These are phyloP conservation scores for Acrobasis suavella DNA, from an alignment of 2,888 invertebrate species.

Conservation along the genomic window DNA sequence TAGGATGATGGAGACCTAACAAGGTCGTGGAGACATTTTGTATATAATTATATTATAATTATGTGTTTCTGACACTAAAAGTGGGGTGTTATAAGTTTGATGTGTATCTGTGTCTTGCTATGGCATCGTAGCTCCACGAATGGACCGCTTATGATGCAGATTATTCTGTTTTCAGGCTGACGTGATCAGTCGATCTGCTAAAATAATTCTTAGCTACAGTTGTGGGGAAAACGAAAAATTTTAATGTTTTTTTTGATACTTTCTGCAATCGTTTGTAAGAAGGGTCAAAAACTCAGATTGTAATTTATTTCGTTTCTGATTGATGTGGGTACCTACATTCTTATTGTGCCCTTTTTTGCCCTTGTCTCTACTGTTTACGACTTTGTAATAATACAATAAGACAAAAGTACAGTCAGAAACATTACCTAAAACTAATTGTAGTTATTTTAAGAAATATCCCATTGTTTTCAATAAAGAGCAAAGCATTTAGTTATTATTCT, in stretches of 20 bases:
- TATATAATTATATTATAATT: slow-evolving; percentile 7
- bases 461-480: not conserved
- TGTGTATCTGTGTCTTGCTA: no score
- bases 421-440: not conserved
- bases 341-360: not conserved
- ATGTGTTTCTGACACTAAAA: not conserved
- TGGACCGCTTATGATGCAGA: no score
- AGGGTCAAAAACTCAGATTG: no score
- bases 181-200: no score
- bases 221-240: no score
- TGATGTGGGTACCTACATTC: not conserved
- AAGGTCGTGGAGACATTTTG: slow-evolving; percentile 19
- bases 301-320: no score
- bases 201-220: no score
- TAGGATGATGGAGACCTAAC: slow-evolving; percentile 6
- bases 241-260: no score
- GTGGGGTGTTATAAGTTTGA: no score
- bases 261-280: no score
- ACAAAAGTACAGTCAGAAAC: not conserved
- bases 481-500: not conserved
- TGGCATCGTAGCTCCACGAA: no score
- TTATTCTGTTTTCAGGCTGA: no score
- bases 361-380: not conserved
- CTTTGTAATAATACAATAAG: not conserved
- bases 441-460: not conserved